A percentile compares a stretch with the other conserved stretches of the same genome.
phyloP scores from a whole-genome alignment of 2,888 invertebrate species.

The Idaea dimidiata region DNA sequence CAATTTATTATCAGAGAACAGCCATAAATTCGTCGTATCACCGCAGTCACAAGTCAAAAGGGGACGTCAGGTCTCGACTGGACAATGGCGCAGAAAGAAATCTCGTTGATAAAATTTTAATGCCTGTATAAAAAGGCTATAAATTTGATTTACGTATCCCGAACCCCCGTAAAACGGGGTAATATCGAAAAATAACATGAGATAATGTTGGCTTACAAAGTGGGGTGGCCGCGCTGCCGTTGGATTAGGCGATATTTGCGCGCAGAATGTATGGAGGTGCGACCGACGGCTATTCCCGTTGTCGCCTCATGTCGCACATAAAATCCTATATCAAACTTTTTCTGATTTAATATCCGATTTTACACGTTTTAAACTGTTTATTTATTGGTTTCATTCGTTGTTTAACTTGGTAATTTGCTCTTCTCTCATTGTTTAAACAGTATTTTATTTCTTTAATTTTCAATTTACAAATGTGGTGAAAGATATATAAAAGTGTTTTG shows the following conservation, averaged over 20 bases:
- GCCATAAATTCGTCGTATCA: slow-evolving; percentile 35
- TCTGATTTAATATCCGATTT: slow-evolving; percentile 5
- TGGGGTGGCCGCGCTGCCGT: slow-evolving; percentile 47
- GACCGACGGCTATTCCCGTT: slow-evolving; percentile 14
- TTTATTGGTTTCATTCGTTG: neutral
- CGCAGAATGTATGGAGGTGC: slow-evolving; percentile 35
- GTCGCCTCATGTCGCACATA: slow-evolving; percentile 15
- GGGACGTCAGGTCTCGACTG: slow-evolving; percentile 58
- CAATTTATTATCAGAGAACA: slow-evolving; percentile 16
- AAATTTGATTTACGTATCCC: slow-evolving; percentile 78
- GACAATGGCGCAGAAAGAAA: slow-evolving; percentile 73
- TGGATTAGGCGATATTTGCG: slow-evolving; percentile 62
- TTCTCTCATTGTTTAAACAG: neutral
- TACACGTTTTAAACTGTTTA: slow-evolving; percentile 1
- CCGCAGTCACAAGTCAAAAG: slow-evolving; percentile 48
- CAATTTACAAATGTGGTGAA: too few relatives aligned
- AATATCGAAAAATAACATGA: slow-evolving; percentile 78
- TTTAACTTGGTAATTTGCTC: neutral
- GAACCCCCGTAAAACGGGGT: slow-evolving; percentile 70
- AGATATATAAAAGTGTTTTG: too few relatives aligned
- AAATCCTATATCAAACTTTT: slow-evolving; percentile 23
- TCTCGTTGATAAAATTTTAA: slow-evolving; percentile 78
- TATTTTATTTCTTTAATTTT: neutral
- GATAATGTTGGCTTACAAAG: slow-evolving; percentile 74
- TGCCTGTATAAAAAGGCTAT: slow-evolving; percentile 78